A percentile compares a stretch with the other conserved stretches of the same genome.
Evolutionary conservation across 2,888 invertebrate species (phyloP).

Genomic region (Pristionchus mayeri): DNA sequence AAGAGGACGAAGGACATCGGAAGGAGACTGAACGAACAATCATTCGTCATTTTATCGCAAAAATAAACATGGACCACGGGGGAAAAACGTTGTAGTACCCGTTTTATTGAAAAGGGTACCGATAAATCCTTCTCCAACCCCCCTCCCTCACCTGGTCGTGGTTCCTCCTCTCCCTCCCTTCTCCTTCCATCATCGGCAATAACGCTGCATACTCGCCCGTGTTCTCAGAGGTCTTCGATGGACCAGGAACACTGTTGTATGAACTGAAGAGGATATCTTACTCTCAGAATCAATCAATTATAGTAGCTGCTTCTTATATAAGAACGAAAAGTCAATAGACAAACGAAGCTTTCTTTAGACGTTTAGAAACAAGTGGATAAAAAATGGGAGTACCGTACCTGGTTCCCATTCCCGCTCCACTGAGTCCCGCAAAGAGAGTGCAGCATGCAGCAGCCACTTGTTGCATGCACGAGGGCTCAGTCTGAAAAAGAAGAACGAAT

Average conservation of each 20-base stretch:
- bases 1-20: slow-evolving; percentile 25
- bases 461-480: slow-evolving; percentile 41
- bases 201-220: not conserved
- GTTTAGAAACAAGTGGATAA: too few species aligned
- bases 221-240: slow-evolving; percentile 31
- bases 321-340: too few species aligned
- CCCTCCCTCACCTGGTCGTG: not conserved
- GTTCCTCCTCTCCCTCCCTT: slow-evolving; percentile 34
- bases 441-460: slow-evolving; percentile 67
- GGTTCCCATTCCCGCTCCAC: slow-evolving; percentile 8
- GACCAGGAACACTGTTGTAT: not conserved
- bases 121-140: not conserved
- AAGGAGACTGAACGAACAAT: slow-evolving; percentile 18
- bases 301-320: too few species aligned
- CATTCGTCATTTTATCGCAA: not conserved
- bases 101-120: too few species aligned
- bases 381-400: not conserved
- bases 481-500: too few species aligned
- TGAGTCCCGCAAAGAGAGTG: not conserved
- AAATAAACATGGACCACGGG: too few species aligned
- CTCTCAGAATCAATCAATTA: too few species aligned
- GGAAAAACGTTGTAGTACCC: too few species aligned
- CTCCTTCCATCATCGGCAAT: not conserved
- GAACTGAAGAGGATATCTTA: too few species aligned
- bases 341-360: too few species aligned